Percentiles rank a stretch among this genome's conserved stretches.
phyloP scores from a whole-genome alignment of 2,888 invertebrate species.

The Lochmaea crataegi region DNA sequence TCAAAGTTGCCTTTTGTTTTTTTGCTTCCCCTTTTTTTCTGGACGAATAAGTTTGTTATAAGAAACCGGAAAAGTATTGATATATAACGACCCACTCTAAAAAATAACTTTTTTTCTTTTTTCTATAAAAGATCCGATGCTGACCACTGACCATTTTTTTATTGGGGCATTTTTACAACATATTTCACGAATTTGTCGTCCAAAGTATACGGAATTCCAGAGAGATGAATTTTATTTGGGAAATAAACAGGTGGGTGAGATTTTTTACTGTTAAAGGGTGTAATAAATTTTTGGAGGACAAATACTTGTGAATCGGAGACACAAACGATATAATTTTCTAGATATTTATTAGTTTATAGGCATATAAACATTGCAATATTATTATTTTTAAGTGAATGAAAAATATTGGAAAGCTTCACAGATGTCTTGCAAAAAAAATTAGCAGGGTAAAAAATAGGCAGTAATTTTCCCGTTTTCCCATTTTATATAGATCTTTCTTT shows the following conservation, averaged over 20 bases:
- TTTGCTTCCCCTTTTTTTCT: conserved; percentile 19
- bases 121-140: not conserved
- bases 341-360: too few species aligned
- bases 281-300: not conserved
- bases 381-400: too few species aligned
- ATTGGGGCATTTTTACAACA: conserved; percentile 8
- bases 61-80: conserved; percentile 31
- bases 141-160: conserved; percentile 12
- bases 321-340: too few species aligned
- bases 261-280: not conserved
- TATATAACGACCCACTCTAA: conserved; percentile 32
- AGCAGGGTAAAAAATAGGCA: too few species aligned
- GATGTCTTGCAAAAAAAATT: too few species aligned
- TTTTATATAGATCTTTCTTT: too few species aligned
- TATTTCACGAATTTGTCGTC: conserved; percentile 1
- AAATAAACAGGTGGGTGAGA: not conserved
- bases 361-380: too few species aligned
- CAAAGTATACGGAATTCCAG: not conserved
- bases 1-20: conserved; percentile 37
- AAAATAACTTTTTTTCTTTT: conserved; percentile 26
- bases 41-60: conserved; percentile 30
- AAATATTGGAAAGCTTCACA: too few species aligned
- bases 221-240: not conserved
- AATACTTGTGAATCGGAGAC: not conserved
- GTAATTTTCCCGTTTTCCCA: too few species aligned